phyloP scores from a whole-genome alignment of 2,888 invertebrate species.

The Nemoura dubitans region DNA sequence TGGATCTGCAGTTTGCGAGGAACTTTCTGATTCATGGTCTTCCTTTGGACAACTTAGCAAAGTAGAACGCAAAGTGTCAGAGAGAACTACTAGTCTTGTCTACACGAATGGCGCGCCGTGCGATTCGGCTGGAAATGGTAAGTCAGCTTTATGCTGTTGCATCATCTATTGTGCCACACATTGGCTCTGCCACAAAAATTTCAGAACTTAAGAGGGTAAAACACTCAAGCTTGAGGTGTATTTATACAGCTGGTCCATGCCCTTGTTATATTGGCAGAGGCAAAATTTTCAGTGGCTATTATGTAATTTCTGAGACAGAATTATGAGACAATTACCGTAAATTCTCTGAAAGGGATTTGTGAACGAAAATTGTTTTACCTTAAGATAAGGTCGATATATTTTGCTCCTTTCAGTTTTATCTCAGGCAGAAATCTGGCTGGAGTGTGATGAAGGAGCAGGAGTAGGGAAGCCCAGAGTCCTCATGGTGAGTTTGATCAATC shows the following conservation, averaged over 20 bases:
- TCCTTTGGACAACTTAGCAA: slow-evolving; percentile 30
- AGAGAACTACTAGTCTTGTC: neutral
- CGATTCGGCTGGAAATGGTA: slow-evolving; percentile 18
- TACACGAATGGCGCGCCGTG: slow-evolving; percentile 25
- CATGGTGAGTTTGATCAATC: slow-evolving; percentile 18
- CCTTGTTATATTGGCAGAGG: too few relatives aligned
- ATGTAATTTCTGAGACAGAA: too few relatives aligned
- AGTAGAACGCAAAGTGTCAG: slow-evolving; percentile 1
- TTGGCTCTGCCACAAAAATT: too few relatives aligned
- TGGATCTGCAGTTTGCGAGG: slow-evolving; percentile 26
- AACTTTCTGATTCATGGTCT: neutral
- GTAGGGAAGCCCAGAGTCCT: slow-evolving; percentile 27
- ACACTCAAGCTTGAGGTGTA: too few relatives aligned
- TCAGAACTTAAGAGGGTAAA: too few relatives aligned
- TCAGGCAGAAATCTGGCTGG: slow-evolving; percentile 29
- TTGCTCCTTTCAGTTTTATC: slow-evolving; percentile 9
- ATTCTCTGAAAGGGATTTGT: too few relatives aligned
- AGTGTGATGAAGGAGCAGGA: slow-evolving; percentile 31
- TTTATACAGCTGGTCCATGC: too few relatives aligned
- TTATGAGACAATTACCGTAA: too few relatives aligned
- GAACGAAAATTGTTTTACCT: too few relatives aligned
- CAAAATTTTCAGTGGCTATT: too few relatives aligned
- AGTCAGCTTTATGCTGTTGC: neutral
- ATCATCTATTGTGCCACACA: too few relatives aligned
- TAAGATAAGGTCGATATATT: too few relatives aligned